phyloP scores from a whole-genome alignment of 1,140 invertebrate genomes.

The Metopolophium dirhodum region DNA sequence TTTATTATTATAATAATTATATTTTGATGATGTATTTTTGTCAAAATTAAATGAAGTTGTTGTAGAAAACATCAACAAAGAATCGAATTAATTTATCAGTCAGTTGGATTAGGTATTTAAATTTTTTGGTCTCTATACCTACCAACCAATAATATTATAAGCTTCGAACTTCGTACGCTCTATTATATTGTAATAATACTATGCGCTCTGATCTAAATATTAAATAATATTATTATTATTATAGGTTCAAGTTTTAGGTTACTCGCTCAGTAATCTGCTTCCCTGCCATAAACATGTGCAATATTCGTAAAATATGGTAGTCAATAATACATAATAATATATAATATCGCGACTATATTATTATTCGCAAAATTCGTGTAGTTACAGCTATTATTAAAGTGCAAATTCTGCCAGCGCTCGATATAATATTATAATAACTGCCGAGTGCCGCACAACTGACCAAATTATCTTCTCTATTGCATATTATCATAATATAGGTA shows the following conservation, averaged over 20 bases:
- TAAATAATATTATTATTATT: background rate
- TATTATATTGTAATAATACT: background rate
- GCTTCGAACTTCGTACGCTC: background rate
- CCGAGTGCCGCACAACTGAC: background rate
- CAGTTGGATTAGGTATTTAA: background rate
- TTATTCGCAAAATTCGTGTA: background rate
- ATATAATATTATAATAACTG: background rate
- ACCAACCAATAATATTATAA: background rate
- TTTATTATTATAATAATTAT: background rate
- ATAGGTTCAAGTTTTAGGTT: background rate
- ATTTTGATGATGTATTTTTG: background rate
- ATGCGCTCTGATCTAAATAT: background rate
- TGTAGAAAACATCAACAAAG: no score
- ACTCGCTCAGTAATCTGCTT: background rate
- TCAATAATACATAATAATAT: background rate
- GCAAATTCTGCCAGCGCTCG: background rate
- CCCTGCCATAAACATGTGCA: no score
- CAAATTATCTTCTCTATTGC: background rate
- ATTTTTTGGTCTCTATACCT: background rate
- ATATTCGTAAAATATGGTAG: background rate
- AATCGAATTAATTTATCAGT: no score
- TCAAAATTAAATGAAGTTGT: background rate
- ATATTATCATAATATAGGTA: no score
- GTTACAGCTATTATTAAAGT: background rate
- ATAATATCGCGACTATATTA: background rate